A percentile compares a stretch with the other conserved stretches of the same genome.
These are phyloP conservation scores for Siphamia tubifer DNA, from an alignment of 2,113 vertebrate species.

Conservation along the genomic window DNA sequence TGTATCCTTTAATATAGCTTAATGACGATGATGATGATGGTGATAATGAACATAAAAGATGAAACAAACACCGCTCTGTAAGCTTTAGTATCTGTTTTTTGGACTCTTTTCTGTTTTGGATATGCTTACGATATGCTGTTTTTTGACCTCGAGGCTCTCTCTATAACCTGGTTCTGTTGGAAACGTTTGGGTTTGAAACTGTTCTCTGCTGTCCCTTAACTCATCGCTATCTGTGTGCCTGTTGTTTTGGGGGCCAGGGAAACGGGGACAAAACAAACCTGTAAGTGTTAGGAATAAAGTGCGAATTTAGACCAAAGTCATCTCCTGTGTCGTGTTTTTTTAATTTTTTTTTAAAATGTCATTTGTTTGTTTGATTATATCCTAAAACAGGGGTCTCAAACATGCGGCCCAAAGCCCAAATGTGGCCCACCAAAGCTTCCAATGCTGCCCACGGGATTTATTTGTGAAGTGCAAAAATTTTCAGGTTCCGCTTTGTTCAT, in stretches of 20 bases:
- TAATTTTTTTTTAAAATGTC: too few relatives aligned
- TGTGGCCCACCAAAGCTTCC: too few relatives aligned
- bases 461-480: too few relatives aligned
- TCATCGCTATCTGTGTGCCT: constrained; percentile 83
- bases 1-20: constrained; percentile 57
- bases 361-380: too few relatives aligned
- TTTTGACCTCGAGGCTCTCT: constrained; percentile 67
- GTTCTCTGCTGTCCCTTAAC: constrained; percentile 74
- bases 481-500: too few relatives aligned
- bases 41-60: constrained; percentile 27
- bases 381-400: too few relatives aligned
- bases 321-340: constrained; percentile 16
- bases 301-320: constrained; percentile 76
- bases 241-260: constrained; percentile 72
- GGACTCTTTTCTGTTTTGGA: constrained; percentile 56
- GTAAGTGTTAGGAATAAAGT: constrained; percentile 82
- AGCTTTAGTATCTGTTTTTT: constrained; percentile 49
- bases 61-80: constrained; percentile 56
- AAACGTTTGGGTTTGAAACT: constrained; percentile 72
- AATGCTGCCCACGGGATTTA: too few relatives aligned
- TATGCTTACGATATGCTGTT: constrained; percentile 63
- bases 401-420: too few relatives aligned
- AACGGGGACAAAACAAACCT: constrained; percentile 67
- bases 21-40: constrained; percentile 25
- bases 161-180: constrained; percentile 71